Evolutionary conservation across 37 sponge, comb jelly and placozoan genomes (phyloP).

Genomic region (Corticium candelabrum): DNA sequence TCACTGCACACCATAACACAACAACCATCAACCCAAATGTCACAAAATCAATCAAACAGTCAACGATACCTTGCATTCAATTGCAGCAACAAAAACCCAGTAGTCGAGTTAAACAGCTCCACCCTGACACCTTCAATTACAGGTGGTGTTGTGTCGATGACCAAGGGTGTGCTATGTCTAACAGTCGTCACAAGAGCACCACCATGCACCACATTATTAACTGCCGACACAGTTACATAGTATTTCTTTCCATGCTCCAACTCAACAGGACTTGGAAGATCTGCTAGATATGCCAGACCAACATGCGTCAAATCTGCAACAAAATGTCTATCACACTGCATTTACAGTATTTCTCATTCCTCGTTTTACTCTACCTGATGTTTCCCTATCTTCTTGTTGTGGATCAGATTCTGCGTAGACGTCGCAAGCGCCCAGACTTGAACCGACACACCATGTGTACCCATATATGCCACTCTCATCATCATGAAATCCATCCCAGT

Average conservation of each 20-base stretch:
- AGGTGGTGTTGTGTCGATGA: slow-evolving; percentile 67
- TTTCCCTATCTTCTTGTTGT: neutral
- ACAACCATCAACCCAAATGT: neutral
- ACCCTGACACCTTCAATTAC: slow-evolving; percentile 5
- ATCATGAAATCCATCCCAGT: slow-evolving; percentile 69
- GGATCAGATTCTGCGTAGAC: slow-evolving; percentile 26
- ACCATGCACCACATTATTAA: slow-evolving; percentile 59
- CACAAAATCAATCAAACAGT: neutral
- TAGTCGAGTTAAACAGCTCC: slow-evolving; percentile 22
- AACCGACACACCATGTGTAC: slow-evolving; percentile 81
- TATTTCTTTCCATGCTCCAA: slow-evolving; percentile 22
- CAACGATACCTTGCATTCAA: slow-evolving; percentile 40
- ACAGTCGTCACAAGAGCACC: slow-evolving; percentile 68
- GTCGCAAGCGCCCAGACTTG: slow-evolving; percentile 35
- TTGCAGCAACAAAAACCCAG: slow-evolving; percentile 23
- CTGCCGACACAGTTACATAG: slow-evolving; percentile 57
- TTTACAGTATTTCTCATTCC: neutral
- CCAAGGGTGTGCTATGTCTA: slow-evolving; percentile 60
- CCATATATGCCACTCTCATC: slow-evolving; percentile 49
- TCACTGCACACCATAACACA: slow-evolving; percentile 34
- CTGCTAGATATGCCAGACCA: neutral
- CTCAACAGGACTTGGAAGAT: too few relatives aligned
- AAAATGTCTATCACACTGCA: neutral
- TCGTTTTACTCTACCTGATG: neutral
- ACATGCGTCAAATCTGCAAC: neutral